phyloP scores from a whole-genome alignment of 2,113 vertebrate genomes.

The Tonatia bakeri region DNA sequence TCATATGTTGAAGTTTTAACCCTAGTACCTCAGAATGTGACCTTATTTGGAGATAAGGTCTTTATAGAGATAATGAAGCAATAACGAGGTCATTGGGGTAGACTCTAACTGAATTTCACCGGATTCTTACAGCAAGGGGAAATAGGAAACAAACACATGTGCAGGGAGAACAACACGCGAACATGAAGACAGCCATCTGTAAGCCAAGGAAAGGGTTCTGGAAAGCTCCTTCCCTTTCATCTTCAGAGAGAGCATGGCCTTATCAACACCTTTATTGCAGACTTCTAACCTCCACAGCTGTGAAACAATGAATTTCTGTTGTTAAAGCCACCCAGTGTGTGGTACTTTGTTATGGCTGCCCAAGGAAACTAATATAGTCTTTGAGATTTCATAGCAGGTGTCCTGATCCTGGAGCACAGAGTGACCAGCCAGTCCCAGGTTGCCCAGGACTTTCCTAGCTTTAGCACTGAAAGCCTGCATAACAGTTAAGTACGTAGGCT shows the following conservation, averaged over 20 bases:
- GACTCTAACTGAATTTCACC: background rate
- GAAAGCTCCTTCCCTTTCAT: background rate
- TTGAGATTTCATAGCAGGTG: background rate
- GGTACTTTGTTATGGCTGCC: background rate
- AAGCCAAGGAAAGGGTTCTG: background rate
- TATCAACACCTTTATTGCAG: background rate
- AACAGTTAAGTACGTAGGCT: background rate
- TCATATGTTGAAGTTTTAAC: background rate
- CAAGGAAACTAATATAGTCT: background rate
- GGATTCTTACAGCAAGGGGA: background rate
- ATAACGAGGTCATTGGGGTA: background rate
- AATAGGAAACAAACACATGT: background rate
- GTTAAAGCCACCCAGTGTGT: background rate
- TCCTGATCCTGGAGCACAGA: background rate
- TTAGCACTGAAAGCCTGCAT: background rate
- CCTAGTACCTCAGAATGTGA: background rate
- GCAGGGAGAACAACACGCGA: background rate
- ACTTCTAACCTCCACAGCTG: background rate
- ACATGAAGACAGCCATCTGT: background rate
- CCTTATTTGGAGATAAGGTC: background rate
- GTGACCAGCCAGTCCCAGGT: background rate
- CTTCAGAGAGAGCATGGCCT: background rate
- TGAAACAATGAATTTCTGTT: background rate
- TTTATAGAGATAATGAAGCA: background rate
- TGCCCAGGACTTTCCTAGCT: background rate